A percentile compares a stretch with the other conserved stretches of the same genome.
Evolutionary conservation across 2,888 invertebrate genomes (phyloP).

Genomic region (Harmothoe impar): DNA sequence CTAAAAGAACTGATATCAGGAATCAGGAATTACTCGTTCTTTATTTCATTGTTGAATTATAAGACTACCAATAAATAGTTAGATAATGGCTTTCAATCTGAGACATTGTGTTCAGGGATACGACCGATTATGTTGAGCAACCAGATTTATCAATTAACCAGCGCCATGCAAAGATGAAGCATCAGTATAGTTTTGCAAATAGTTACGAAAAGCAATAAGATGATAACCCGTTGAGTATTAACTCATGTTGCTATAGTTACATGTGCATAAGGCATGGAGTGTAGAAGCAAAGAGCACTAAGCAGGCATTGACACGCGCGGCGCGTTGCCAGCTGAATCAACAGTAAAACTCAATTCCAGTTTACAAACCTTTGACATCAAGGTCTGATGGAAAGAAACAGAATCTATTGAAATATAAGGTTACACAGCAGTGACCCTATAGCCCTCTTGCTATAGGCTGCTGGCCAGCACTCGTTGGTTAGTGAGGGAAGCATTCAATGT

Average conservation of each 20-base stretch:
- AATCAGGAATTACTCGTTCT: no score
- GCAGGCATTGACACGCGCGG: slow-evolving; percentile 1
- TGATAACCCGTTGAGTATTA: background rate
- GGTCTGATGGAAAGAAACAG: slow-evolving; percentile 22
- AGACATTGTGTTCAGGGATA: no score
- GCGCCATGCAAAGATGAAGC: no score
- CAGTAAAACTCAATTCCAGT: background rate
- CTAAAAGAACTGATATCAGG: no score
- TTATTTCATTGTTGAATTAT: no score
- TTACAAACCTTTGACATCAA: slow-evolving; percentile 39
- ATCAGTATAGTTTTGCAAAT: no score
- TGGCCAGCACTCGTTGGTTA: background rate
- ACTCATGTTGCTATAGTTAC: no score
- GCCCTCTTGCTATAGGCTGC: background rate
- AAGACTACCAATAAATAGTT: no score
- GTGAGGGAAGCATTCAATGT: background rate
- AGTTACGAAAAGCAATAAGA: background rate
- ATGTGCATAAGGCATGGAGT: no score
- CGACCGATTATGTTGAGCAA: no score
- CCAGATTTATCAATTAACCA: no score
- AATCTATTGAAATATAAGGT: background rate
- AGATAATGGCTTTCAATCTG: no score
- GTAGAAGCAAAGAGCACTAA: background rate
- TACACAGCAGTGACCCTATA: background rate
- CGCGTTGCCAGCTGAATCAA: background rate